Base-by-base conservation (phyloP, 2,888 invertebrate genomes). In the Limenitis camilla region DNA sequence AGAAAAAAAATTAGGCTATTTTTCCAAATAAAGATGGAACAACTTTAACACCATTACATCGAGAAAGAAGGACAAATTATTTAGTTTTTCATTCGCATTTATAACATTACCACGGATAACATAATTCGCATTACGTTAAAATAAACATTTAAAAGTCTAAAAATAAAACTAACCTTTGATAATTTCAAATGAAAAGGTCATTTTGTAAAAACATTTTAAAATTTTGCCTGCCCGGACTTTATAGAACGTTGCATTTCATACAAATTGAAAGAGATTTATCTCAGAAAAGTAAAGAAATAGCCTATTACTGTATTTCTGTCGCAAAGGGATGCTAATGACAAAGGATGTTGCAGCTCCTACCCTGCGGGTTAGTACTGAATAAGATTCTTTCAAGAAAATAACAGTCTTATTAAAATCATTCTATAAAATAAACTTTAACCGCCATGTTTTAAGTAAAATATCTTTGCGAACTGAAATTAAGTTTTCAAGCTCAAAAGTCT, bases 321-420 rank as follows among this genome's bases (percentile, higher is more conserved):
- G 42, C 38, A 49, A 43, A 39, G 39, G 39, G 39, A 32, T 39
- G 31, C 49, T 50, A 44, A 50, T 50, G 49, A 50, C 28, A 50
- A 43, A 50, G 32, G 39, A 43, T 50, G 43, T 44, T 44, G 43
- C 33, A 50, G 30, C 28, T 45, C 36, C 36, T 44, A 32, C 43
- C 49, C 49, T 32, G 38, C 43, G 49, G 49, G 43, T 29, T 30
- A 19, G 29, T 31, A 43, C 38, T 43, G 43, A 39, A 50, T 35
- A 39, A 38, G 38, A 32, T 33, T 43, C 6, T 32, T 33, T 39
- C 29, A 39, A 39, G 43, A 50, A 43, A 44, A 50, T 39, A 41
- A 28, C 39, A 11, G 7, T 40, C 32, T 31, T 49, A 43, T 38
- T 49, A 19, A 49, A 43, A 32, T 36, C 27, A 43, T 49, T 36